These are phyloP conservation scores for Cynopterus sphinx DNA, from an alignment of 2,797 vertebrate species.

Conservation along the genomic window DNA sequence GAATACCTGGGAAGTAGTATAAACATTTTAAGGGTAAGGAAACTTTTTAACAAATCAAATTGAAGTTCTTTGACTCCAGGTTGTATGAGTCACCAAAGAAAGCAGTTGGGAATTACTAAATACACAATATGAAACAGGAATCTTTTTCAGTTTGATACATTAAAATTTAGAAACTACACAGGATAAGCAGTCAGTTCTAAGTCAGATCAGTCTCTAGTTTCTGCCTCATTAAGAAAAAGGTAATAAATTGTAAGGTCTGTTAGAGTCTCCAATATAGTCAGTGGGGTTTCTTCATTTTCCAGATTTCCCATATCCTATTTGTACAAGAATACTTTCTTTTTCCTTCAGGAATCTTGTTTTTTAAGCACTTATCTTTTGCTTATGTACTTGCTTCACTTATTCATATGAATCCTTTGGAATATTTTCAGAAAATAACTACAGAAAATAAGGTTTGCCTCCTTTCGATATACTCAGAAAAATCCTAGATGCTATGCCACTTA, in stretches of 20 bases:
- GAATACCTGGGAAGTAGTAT: neutral
- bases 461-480: conserved; percentile 21
- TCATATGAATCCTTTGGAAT: neutral
- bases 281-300: neutral
- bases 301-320: neutral
- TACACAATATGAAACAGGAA: neutral
- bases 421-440: neutral
- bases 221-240: neutral
- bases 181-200: neutral
- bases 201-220: neutral
- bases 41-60: neutral
- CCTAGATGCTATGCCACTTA: neutral
- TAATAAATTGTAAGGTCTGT: neutral
- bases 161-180: conserved; percentile 36
- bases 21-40: conserved; percentile 5
- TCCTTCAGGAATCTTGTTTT: neutral
- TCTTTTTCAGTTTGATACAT: neutral
- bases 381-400: neutral
- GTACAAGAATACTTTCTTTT: neutral
- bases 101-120: neutral
- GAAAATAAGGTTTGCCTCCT: neutral
- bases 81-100: conserved; percentile 25
- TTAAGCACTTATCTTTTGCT: conserved; percentile 9
- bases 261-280: neutral
- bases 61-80: neutral